Evolutionary conservation across 1,140 invertebrate genomes (phyloP).

Genomic region (Drosophila lacertosa): DNA sequence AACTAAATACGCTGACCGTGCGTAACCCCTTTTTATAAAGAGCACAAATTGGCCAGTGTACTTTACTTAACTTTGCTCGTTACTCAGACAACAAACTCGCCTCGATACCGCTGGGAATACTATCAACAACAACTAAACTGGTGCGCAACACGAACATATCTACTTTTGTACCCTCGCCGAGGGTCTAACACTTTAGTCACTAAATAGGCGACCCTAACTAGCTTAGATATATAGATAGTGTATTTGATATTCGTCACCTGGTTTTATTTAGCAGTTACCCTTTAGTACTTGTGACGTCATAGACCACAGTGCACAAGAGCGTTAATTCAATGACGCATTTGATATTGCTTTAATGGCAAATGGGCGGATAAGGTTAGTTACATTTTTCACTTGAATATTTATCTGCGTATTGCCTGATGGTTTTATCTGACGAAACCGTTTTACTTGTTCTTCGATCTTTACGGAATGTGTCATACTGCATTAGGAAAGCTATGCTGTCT

Average conservation of each 20-base stretch:
- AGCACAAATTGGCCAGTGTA: neutral
- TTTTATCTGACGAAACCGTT: neutral
- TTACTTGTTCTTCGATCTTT: neutral
- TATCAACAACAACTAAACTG: neutral
- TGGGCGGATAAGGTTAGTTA: neutral
- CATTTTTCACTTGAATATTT: neutral
- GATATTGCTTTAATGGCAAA: conserved; percentile 1
- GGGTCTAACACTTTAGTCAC: neutral
- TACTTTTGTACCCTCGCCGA: neutral
- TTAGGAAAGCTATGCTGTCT: neutral
- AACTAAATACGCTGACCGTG: conserved; percentile 14
- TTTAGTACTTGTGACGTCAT: conserved; percentile 9
- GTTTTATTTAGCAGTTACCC: neutral
- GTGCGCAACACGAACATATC: neutral
- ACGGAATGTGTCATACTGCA: neutral
- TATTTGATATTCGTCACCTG: neutral
- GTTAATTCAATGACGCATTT: conserved; percentile 6
- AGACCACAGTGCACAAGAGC: neutral
- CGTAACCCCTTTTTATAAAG: conserved; percentile 29
- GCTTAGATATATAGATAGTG: neutral
- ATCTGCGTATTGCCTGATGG: neutral
- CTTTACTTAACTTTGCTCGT: neutral
- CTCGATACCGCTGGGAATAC: conserved; percentile 7
- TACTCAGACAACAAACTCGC: conserved; percentile 1
- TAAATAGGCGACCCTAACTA: neutral